Percentiles rank a stretch among this genome's conserved stretches.
Evolutionary conservation across 2,113 vertebrate genomes (phyloP).

Genomic region (Circaetus cinerascens): DNA sequence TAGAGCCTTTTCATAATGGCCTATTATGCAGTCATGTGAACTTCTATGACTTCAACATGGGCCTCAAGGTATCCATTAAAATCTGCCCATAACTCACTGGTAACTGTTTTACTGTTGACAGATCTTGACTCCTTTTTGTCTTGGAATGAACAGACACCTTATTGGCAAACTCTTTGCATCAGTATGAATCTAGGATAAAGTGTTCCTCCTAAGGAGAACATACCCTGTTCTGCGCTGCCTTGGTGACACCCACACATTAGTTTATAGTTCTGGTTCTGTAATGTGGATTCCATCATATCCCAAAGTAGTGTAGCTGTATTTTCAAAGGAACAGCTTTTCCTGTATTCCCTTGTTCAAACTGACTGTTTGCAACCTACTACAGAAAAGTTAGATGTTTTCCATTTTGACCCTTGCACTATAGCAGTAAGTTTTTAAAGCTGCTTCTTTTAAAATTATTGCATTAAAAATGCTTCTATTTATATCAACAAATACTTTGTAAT

Average conservation of each 20-base stretch:
- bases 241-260: background rate
- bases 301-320: background rate
- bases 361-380: background rate
- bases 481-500: background rate
- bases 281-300: background rate
- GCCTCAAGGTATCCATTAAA: background rate
- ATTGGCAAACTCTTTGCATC: background rate
- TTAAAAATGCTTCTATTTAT: background rate
- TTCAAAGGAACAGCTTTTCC: background rate
- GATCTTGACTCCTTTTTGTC: background rate
- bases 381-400: background rate
- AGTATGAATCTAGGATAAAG: background rate
- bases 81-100: background rate
- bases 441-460: background rate
- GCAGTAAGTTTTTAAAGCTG: background rate
- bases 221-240: background rate
- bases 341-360: background rate
- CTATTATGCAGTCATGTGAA: background rate
- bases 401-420: background rate
- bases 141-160: background rate
- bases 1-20: background rate
- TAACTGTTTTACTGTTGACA: background rate
- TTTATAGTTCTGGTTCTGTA: background rate
- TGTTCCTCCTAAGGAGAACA: background rate
- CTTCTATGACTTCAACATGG: background rate